These are phyloP conservation scores for Hypsopygia costalis DNA, from an alignment of 2,888 invertebrate species.

Conservation along the genomic window DNA sequence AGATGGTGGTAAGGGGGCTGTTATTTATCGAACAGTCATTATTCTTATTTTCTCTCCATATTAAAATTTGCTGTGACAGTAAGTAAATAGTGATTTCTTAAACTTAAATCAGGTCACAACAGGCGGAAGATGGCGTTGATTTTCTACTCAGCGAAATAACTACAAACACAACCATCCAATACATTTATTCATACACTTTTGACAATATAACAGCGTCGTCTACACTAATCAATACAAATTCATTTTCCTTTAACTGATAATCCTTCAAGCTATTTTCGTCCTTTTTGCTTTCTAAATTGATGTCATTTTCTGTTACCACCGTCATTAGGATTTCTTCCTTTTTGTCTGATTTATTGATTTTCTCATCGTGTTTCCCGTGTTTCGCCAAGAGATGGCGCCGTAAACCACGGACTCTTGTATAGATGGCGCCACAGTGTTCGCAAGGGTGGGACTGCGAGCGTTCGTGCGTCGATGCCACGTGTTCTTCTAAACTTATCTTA, in stretches of 20 bases:
- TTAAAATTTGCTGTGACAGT: too few relatives aligned
- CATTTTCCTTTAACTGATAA: conserved; percentile 25
- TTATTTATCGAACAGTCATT: too few relatives aligned
- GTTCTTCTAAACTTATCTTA: conserved; percentile 61
- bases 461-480: conserved; percentile 52
- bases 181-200: conserved; percentile 24
- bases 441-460: conserved; percentile 45
- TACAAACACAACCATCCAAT: background rate
- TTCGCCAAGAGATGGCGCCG: conserved; percentile 52
- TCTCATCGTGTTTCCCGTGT: conserved; percentile 31
- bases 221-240: conserved; percentile 21
- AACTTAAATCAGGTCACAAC: too few relatives aligned
- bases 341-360: background rate
- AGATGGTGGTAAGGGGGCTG: too few relatives aligned
- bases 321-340: background rate
- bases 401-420: conserved; percentile 47
- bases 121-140: too few relatives aligned
- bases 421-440: conserved; percentile 50
- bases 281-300: background rate
- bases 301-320: background rate
- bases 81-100: too few relatives aligned
- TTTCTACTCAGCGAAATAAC: too few relatives aligned
- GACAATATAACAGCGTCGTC: conserved; percentile 20
- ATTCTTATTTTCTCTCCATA: too few relatives aligned
- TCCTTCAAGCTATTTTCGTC: conserved; percentile 19